Base-by-base conservation (phyloP, 2,888 invertebrate genomes). In the Meteorus colon region DNA sequence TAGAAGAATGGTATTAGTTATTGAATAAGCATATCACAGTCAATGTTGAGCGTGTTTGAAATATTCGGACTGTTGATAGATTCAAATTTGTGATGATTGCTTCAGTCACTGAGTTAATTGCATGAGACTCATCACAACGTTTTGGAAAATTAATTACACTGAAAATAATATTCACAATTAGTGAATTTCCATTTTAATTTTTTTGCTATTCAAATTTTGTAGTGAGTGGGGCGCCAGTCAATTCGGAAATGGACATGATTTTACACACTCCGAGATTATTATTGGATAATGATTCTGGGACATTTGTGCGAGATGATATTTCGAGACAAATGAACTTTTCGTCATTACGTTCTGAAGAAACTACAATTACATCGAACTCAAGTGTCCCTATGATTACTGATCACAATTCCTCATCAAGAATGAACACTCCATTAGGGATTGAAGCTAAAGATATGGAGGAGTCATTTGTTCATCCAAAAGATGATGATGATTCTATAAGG, bases 381-480 rank as follows among this genome's bases (percentile, higher is more conserved):
- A 48, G 67, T 37, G 65, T 14, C n/a, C 74, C 31, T 8, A n/a
- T 51, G 5, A 48, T 24, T 27, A 27, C 37, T 12, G 24, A 60
- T 34, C 41, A 27, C 2, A 70, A 37, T 51, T n/a, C n/a, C 6
- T 14, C 5, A 14, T n/a, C 69, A 31, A 55, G 51, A 65, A 55
- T 5, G 6, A 19, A 37, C 37, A 27, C 69, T 19, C 12, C 29
- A 14, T 19, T n/a, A 14, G 60, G 24, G 3, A 72, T 76, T 4
- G 81, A 81, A 65, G 69, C 68, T 5, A 76, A 77, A 51, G 80
- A 81, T 63, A 76, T 81, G 79, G 69, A 41, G 12, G 67, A 74
- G 55, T 62, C 81, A 4, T 27, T 41, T 27, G 80, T 75, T 19
- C 70, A 60, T 63, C 79, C 78, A 14, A 41, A 72, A 41, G 79